Base-by-base conservation (phyloP, 2,113 vertebrate genomes). In the Spheniscus mendiculus region DNA sequence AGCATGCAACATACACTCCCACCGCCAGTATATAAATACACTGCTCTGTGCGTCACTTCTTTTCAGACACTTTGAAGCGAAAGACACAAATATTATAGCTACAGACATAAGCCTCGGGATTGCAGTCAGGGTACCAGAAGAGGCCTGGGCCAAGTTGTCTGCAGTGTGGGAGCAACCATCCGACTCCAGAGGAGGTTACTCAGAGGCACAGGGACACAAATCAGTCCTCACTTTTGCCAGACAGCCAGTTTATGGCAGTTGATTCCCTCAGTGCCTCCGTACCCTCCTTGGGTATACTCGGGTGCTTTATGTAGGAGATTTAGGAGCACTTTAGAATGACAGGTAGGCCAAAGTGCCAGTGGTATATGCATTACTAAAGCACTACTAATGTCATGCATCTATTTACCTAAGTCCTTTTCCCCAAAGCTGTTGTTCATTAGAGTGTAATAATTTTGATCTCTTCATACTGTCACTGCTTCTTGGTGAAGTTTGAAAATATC, bases 401-500 rank as follows among this genome's bases (percentile, higher is more conserved):
- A 2, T 71, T 94, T 81, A 69, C 10, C 45, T 8, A 70, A 55
- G 52, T 62, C 25, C 19, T 86, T 92, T 94, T 40, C 9, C 47
- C 23, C 36, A 52, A 45, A 73, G 42, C 45, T 86, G 25, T 52
- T 63, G 10, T 36, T 93, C 53, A 12, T 58, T 38, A 17, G 52
- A 56, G 5, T 83, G 42, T 58, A 80, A 50, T 65, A 53, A 77
- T 90, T 95, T 70, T 93, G 53, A 83, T 94, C 58, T 91, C 74
- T 91, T 95, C 62, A n/a, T 61, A 26, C 34, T 81, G 82, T 83
- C 71, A 62, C 19, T 56, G 36, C 82, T 85, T 94, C 70, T 76
- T 74, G 52, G 34, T 61, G 87, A 89, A 72, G 32, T 45, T 90
- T 82, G 80, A 90, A 95, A 97, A 90, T 94, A 95, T 67, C 95